Conservation (phyloP, 2,797 vertebrate species). For the Gymnodraco acuticeps region DNA sequence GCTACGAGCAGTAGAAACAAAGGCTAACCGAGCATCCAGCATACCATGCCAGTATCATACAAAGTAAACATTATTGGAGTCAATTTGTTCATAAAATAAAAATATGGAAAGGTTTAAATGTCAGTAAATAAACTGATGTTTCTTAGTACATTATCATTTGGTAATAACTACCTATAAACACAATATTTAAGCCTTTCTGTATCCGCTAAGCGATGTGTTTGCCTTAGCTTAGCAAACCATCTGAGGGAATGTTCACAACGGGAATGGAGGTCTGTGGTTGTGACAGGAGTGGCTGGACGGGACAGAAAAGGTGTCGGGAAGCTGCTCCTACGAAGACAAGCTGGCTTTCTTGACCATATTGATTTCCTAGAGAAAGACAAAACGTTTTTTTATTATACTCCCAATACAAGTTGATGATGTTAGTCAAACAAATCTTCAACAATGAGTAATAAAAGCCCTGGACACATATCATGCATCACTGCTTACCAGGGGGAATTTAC, state of each 20-base stretch:
- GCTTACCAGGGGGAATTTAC: too few relatives aligned
- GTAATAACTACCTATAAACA: slow-evolving; percentile 40
- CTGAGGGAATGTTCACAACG: slow-evolving; percentile 76
- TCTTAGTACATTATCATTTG: slow-evolving; percentile 33
- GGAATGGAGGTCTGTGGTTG: slow-evolving; percentile 62
- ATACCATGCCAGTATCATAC: slow-evolving; percentile 17
- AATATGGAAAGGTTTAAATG: slow-evolving; percentile 29
- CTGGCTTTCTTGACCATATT: slow-evolving; percentile 71
- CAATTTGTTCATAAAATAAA: slow-evolving; percentile 39
- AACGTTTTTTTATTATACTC: neutral
- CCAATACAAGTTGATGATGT: neutral
- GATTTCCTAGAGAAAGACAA: slow-evolving; percentile 74
- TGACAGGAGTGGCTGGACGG: slow-evolving; percentile 62
- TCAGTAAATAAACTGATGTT: slow-evolving; percentile 23
- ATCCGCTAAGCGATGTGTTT: slow-evolving; percentile 7
- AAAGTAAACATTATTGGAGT: slow-evolving; percentile 55
- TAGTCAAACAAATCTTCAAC: neutral
- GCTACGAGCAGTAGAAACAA: slow-evolving; percentile 3
- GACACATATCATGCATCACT: too few relatives aligned
- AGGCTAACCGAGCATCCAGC: neutral
- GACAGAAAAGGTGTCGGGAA: slow-evolving; percentile 1
- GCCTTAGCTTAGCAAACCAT: slow-evolving; percentile 46
- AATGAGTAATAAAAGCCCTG: neutral
- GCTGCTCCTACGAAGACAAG: slow-evolving; percentile 62
- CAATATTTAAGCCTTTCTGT: slow-evolving; percentile 31